Conservation (phyloP, 2,888 invertebrate genomes). For the Conomelus anceps region DNA sequence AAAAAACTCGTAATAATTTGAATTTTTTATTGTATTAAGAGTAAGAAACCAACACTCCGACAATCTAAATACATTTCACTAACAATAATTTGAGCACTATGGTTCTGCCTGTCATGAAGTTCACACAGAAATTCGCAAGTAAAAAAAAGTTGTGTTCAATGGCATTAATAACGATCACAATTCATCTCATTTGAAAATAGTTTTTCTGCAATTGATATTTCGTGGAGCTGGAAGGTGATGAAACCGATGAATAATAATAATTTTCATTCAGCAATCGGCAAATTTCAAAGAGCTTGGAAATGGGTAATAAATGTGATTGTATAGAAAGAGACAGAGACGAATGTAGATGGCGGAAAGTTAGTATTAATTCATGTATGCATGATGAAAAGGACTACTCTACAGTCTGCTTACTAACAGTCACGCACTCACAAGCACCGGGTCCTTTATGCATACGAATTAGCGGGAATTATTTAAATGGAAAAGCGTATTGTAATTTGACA, state of each 20-base stretch:
- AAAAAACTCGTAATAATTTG: no score
- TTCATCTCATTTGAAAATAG: no score
- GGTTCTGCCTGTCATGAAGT: no score
- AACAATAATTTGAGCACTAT: no score
- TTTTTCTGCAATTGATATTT: not conserved
- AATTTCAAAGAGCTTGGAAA: not conserved
- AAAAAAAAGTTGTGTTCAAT: no score
- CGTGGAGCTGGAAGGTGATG: not conserved
- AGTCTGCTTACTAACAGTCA: not conserved
- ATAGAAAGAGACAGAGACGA: not conserved
- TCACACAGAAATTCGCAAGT: no score
- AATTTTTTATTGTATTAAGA: no score
- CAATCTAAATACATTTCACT: no score
- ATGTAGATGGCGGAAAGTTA: not conserved
- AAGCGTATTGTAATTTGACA: not conserved
- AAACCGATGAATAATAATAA: not conserved
- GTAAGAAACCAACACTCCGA: no score
- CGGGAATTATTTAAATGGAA: not conserved
- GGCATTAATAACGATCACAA: no score
- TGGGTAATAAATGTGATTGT: not conserved
- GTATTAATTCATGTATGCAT: not conserved
- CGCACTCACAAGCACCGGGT: not conserved
- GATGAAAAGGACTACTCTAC: not conserved
- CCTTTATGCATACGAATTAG: not conserved
- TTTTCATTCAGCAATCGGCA: not conserved